Base-by-base conservation (phyloP, 1,140 invertebrate species). In the Hylaeus anthracinus region DNA sequence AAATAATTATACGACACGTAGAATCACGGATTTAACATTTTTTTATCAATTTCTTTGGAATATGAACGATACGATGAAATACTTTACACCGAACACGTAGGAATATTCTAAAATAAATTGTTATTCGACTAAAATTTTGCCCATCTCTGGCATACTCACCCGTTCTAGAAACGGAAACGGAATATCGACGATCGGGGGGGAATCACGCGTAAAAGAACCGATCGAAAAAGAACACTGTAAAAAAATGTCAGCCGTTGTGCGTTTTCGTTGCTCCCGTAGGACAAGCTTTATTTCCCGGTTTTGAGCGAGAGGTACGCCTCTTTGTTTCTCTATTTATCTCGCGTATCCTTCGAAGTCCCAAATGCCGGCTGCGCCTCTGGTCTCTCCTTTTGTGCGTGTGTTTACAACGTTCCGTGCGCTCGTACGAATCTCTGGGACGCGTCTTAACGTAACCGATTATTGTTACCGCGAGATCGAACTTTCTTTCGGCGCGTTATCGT, bases 391-490 rank as follows among this genome's bases (percentile, higher is more conserved):
- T 53, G 9, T 39, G 45, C 65, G 39, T 5, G 51, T 55, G 43
- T 5, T 26, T 12, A 43, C 51, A 14, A 10, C 56, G 56, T 26
- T 6, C n/a, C 3, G 51, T 14, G 41, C 56, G 71, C 41, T 26
- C 71, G 56, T 12, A 37, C 37, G 55, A 26, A 39, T 56, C 2
- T 12, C 53, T 0, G 2, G 60, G 39, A 58, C n/a, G 48, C n/a
- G 51, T 55, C 3, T 37, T 41, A 73, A 73, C 58, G 71, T 58
- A 45, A 37, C 43, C 43, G 39, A 72, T 72, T 55, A 66, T 37
- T 41, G 73, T 75, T n/a, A 48, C 43, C 74, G 53, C 53, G 74
- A 15, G 48, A 73, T 83, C 58, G 75, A 79, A 70, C 58, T 67
- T 64, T 82, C 55, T 14, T 63, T 58, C 9, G 48, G n/a, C 26